Evolutionary conservation across 2,888 invertebrate species (phyloP), one percentile per base, ranked within the genome.

Genomic region (Hofmannophila pseudospretella): DNA sequence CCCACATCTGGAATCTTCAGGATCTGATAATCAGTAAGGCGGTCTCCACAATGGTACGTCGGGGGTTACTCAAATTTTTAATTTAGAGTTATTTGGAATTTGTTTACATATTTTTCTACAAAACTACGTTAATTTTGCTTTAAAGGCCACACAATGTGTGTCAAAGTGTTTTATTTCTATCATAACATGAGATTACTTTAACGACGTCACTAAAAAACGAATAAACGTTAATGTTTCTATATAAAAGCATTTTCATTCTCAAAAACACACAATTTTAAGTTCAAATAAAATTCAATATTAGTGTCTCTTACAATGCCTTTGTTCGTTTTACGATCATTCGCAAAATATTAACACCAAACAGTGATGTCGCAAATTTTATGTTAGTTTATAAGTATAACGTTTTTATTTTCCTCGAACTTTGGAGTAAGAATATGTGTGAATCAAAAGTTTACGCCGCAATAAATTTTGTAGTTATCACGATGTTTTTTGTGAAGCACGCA

Each of bases 261-360:
- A 16, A 16, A 16, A 16, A 16, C 16, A n/a, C n/a, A n/a, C n/a
- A n/a, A n/a, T n/a, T n/a, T n/a, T n/a, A n/a, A n/a, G n/a, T n/a
- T 53, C 48, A 45, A 48, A 58, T 53, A 59, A 61, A 54, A 50
- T 44, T 51, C 52, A 51, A 34, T 19, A 10, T 58, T 58, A 55
- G n/a, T n/a, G n/a, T n/a, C n/a, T 70, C 66, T 54, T 58, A 58
- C 57, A 47, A 48, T 49, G 45, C 51, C 45, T 58, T 56, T 57
- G 49, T 65, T 55, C 54, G 44, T 66, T 72, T 75, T 72, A 73
- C 49, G 65, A 54, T 47, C 54, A 57, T 51, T 47, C 49, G 41
- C 46, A 54, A 62, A 64, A 62, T 60, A 58, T 57, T 58, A 51
- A 55, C 46, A 44, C 55, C 4, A 23, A 4, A 48, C 49, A 46